These are phyloP conservation scores for Emesis castigata DNA, from an alignment of 2,888 invertebrate species.

Conservation along the genomic window DNA sequence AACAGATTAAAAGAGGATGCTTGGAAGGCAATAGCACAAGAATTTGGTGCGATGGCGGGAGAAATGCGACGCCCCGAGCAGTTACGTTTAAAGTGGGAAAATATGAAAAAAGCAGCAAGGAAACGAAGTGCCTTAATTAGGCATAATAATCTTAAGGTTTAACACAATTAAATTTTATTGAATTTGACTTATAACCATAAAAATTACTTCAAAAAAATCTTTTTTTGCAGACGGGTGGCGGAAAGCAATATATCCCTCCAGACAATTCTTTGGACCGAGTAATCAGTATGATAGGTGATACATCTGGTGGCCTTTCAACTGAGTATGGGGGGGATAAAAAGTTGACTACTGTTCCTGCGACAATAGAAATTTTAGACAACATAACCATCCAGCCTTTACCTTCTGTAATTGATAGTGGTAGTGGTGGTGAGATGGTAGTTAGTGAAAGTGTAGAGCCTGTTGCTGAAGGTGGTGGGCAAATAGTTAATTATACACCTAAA, in stretches of 20 bases:
- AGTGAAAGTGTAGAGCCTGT: background rate
- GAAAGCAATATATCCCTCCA: background rate
- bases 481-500: background rate
- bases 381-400: background rate
- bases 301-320: background rate
- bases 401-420: background rate
- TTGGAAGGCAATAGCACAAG: background rate
- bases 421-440: background rate
- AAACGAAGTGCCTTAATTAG: background rate
- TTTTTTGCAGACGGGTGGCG: background rate
- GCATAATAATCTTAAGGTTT: background rate
- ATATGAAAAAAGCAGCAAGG: background rate
- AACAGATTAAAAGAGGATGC: constrained; percentile 8
- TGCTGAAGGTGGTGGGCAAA: background rate
- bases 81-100: background rate
- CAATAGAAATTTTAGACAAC: background rate
- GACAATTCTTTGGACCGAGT: background rate
- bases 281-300: background rate
- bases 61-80: background rate
- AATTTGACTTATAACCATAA: too few relatives aligned
- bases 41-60: background rate
- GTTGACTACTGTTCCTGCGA: background rate
- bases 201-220: too few relatives aligned
- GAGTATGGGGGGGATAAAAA: background rate
- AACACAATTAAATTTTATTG: background rate